phyloP scores from a whole-genome alignment of 2,113 vertebrate genomes.

The Dicerorhinus sumatrensis region DNA sequence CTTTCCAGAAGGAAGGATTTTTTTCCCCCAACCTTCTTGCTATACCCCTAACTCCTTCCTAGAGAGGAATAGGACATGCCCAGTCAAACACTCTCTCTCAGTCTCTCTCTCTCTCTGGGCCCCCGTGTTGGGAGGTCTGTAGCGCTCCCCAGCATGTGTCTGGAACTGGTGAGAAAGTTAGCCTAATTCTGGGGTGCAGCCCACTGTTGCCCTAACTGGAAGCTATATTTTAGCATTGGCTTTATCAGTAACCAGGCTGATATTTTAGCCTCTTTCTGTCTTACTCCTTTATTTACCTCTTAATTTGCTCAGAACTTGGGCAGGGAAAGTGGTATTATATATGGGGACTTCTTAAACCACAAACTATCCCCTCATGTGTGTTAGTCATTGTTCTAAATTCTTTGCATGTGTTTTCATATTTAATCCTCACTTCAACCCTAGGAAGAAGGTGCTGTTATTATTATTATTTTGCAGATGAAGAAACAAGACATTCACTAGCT shows the following conservation, averaged over 20 bases:
- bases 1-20: not conserved
- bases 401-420: not conserved
- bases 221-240: not conserved
- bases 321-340: not conserved
- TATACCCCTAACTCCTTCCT: not conserved
- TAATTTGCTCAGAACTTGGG: not conserved
- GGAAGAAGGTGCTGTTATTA: not conserved
- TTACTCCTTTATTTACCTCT: not conserved
- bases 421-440: not conserved
- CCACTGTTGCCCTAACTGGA: not conserved
- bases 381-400: not conserved
- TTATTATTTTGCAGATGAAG: not conserved
- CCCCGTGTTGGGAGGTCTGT: not conserved
- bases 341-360: not conserved
- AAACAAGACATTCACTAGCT: not conserved
- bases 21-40: accelerated
- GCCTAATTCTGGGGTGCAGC: not conserved
- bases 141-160: not conserved
- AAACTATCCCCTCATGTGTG: not conserved
- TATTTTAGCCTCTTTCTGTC: not conserved
- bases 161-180: not conserved
- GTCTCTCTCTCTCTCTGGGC: not conserved
- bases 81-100: not conserved
- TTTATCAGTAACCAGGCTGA: not conserved
- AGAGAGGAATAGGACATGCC: not conserved